Base-by-base conservation (phyloP, 2,888 invertebrate genomes). In the Euclidia mi region DNA sequence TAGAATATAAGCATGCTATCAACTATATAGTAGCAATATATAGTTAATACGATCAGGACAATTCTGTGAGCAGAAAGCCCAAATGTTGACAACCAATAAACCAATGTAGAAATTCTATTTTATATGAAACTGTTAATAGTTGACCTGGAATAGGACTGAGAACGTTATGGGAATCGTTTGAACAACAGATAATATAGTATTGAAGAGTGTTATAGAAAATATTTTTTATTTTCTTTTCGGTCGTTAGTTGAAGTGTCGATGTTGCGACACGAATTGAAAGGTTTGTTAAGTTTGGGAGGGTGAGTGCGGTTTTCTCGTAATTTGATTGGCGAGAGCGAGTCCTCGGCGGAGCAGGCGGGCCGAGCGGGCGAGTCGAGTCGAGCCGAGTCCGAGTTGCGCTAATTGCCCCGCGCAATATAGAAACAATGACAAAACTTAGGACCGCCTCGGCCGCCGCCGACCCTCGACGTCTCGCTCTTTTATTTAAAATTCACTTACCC, bases 401-500 rank as follows among this genome's bases (percentile, higher is more conserved):
- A 94, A 94, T 94, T 94, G 94, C 94, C 89, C 79, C 84, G 90
- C 86, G 89, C 92, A 92, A 93, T 93, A 92, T 87, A 87, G 89
- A 90, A 93, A 94, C 94, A 94, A 94, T 93, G 90, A 91, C 91
- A 92, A 91, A 94, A 92, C 88, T 94, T 92, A 79, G 82, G 78
- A 75, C 76, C 86, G 86, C 83, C 84, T 85, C 86, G 84, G 79
- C 76, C 84, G 80, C 79, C 82, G 77, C 73, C 82, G 80, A 81
- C 79, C 81, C 87, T 86, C 85, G 80, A 86, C 84, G 85, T 88
- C 83, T 87, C 87, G 85, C 88, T 88, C 81, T 93, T 91, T 91
- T 91, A 92, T 93, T 92, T 91, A 90, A 93, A 94, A 94, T 90
- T 92, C 90, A 92, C 89, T 94, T 92, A 92, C 89, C 83, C 80